phyloP scores from a whole-genome alignment of 2,888 invertebrate species.

The Brachycybe producta region DNA sequence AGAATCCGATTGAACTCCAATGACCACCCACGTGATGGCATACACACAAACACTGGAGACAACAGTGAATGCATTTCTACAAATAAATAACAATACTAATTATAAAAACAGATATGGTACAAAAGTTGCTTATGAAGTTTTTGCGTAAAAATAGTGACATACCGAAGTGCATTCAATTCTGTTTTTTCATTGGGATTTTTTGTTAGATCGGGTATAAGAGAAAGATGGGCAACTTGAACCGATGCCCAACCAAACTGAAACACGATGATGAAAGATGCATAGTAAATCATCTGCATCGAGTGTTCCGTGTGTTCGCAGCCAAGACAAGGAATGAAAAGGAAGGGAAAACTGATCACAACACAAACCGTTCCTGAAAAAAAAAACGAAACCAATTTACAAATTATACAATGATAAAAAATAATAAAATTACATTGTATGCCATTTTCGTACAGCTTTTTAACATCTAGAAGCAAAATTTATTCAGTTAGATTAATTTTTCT shows the following conservation, averaged over 20 bases:
- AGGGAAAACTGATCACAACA: slow-evolving; percentile 67
- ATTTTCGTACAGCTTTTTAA: too few species aligned
- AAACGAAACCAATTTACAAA: slow-evolving; percentile 8
- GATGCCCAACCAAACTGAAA: slow-evolving; percentile 17
- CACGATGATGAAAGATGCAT: slow-evolving; percentile 13
- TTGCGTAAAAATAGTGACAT: too few species aligned
- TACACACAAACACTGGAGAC: slow-evolving; percentile 74
- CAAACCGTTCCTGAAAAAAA: slow-evolving; percentile 52
- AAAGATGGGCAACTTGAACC: slow-evolving; percentile 76
- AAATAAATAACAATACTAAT: too few species aligned
- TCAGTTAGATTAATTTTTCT: neutral
- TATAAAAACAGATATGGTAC: too few species aligned
- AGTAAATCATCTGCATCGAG: slow-evolving; percentile 30
- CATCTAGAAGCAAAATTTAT: too few species aligned
- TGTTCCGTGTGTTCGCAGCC: slow-evolving; percentile 48
- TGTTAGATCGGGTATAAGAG: slow-evolving; percentile 69
- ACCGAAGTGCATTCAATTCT: slow-evolving; percentile 64
- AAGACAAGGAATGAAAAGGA: slow-evolving; percentile 67
- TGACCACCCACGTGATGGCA: slow-evolving; percentile 57
- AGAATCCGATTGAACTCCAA: slow-evolving; percentile 32
- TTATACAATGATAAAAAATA: slow-evolving; percentile 3
- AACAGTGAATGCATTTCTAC: slow-evolving; percentile 76
- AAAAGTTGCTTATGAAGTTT: too few species aligned
- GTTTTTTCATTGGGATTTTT: slow-evolving; percentile 59
- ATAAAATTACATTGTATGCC: slow-evolving; percentile 1